Conservation (phyloP, 2,797 vertebrate genomes). For the Zalophus californianus region DNA sequence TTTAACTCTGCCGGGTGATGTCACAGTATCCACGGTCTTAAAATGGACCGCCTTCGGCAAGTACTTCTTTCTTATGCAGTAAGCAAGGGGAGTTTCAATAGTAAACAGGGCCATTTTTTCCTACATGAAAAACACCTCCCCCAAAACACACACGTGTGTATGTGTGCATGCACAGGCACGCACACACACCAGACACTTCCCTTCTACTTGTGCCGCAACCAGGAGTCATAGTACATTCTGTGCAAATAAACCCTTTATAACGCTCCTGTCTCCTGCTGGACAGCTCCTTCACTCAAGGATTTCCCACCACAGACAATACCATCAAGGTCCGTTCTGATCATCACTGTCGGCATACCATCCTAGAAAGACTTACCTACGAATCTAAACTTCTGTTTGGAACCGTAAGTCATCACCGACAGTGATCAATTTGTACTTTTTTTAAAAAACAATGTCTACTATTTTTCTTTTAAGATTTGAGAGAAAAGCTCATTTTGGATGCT, state of each 20-base stretch:
- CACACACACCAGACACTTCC: background rate
- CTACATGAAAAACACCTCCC: background rate
- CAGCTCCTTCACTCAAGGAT: conserved; percentile 76
- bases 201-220: background rate
- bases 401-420: background rate
- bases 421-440: background rate
- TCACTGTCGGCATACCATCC: fast-evolving
- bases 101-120: conserved; percentile 6
- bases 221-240: background rate
- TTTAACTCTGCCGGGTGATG: conserved; percentile 69
- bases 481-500: background rate
- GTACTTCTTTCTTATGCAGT: background rate
- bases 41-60: background rate
- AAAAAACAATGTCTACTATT: background rate
- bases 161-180: fast-evolving
- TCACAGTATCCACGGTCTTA: conserved; percentile 60
- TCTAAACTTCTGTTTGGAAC: background rate
- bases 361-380: too few relatives aligned
- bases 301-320: background rate
- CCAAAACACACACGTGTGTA: background rate
- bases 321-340: fast-evolving
- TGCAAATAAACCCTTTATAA: fast-evolving
- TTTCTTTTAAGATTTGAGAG: background rate
- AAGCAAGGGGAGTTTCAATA: conserved; percentile 57
- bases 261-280: conserved; percentile 79